Evolutionary conservation across 2,113 vertebrate genomes (phyloP).

Genomic region (Centropristis striata): DNA sequence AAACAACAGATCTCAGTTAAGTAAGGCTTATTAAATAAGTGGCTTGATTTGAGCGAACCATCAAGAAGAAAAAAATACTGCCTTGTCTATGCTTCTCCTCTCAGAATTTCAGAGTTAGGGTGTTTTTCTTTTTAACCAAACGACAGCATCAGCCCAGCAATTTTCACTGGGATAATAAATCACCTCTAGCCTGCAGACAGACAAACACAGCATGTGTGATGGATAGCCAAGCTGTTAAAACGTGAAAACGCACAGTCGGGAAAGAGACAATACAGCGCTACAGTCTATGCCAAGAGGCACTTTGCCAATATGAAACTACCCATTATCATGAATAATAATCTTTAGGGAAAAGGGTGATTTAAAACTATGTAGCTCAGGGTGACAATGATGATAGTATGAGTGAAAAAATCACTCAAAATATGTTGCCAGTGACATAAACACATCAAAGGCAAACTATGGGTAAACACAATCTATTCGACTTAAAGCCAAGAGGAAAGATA

Average conservation of each 20-base stretch:
- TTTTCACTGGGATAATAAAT: slow-evolving; percentile 76
- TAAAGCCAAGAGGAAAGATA: slow-evolving; percentile 1
- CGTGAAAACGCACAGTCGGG: slow-evolving; percentile 69
- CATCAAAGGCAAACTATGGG: not conserved
- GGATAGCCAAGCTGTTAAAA: slow-evolving; percentile 75
- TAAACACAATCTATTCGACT: slow-evolving; percentile 38
- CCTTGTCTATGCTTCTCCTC: slow-evolving; percentile 23
- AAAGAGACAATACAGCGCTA: slow-evolving; percentile 55
- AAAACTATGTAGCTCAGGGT: slow-evolving; percentile 59
- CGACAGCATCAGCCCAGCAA: slow-evolving; percentile 64
- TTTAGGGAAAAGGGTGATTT: slow-evolving; percentile 66
- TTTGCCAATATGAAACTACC: slow-evolving; percentile 60
- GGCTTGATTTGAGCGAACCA: not conserved
- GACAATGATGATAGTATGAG: slow-evolving; percentile 34
- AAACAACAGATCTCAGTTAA: slow-evolving; percentile 34
- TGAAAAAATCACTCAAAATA: slow-evolving; percentile 14
- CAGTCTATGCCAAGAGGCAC: slow-evolving; percentile 64
- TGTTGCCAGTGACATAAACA: slow-evolving; percentile 29
- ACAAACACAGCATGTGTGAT: slow-evolving; percentile 71
- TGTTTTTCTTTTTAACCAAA: slow-evolving; percentile 70
- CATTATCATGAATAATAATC: slow-evolving; percentile 74
- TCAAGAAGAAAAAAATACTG: not conserved
- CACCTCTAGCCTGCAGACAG: slow-evolving; percentile 68
- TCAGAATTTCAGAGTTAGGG: slow-evolving; percentile 33
- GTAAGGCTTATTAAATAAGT: slow-evolving; percentile 16